phyloP scores from a whole-genome alignment of 2,797 vertebrate species.

The Gymnopithys bicolor region DNA sequence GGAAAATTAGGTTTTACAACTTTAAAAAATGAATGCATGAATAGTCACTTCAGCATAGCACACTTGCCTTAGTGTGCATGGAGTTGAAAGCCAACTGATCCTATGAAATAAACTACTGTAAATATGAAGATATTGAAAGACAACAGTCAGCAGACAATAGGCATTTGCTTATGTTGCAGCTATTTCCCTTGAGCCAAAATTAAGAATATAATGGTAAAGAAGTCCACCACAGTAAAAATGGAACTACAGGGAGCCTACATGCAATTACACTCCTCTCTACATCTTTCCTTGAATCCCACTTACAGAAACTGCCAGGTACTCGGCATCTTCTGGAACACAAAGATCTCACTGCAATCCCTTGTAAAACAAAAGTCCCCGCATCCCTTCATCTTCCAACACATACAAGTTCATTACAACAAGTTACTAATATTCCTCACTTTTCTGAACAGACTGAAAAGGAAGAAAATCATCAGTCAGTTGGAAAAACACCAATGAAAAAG shows the following conservation, averaged over 20 bases:
- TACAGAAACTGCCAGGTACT: neutral
- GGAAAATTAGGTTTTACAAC: neutral
- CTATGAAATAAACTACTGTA: neutral
- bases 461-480: neutral
- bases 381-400: neutral
- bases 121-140: neutral
- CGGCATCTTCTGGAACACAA: neutral
- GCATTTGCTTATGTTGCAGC: neutral
- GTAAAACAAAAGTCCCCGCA: neutral
- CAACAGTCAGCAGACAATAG: neutral
- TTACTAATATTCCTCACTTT: neutral
- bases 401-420: neutral
- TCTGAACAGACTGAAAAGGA: slow-evolving; percentile 13
- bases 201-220: neutral
- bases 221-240: neutral
- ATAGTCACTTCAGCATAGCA: neutral
- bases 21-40: neutral
- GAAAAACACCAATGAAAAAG: slow-evolving; percentile 9
- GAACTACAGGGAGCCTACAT: neutral
- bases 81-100: neutral
- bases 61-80: neutral
- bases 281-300: neutral
- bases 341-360: neutral
- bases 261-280: neutral
- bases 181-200: neutral